Evolutionary conservation across 2,113 vertebrate species (phyloP), one percentile per base, ranked within the genome.

Genomic region (Herpailurus yagouaroundi): DNA sequence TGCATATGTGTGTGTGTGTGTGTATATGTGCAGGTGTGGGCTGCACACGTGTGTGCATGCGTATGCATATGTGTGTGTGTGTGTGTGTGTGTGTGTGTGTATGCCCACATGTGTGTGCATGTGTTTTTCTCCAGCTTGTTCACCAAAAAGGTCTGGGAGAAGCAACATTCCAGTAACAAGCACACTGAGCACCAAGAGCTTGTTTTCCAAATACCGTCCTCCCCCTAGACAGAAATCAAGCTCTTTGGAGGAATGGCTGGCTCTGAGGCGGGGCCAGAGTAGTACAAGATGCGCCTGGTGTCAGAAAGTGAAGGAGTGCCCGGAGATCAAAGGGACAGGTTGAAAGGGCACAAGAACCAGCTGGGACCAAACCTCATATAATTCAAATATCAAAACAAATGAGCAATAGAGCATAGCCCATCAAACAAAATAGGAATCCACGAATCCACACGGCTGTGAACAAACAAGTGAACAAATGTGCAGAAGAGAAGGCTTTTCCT

Each of bases 301-400:
- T 50, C 88, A 50, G 63, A 57, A 83, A 50, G 55, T 41, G 21
- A 55, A 60, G n/a, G 38, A 16, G 7, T 33, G 4, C 45, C 48
- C 33, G 21, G 21, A 21, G 29, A 38, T 21, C 0, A 11, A 45
- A 45, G 11, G 8, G 66, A 52, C n/a, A 0, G 15, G 4, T 45
- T 36, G n/a, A 69, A 80, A 23, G 27, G 36, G 50, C 38, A n/a
- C 21, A 77, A 23, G 63, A 82, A 33, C 19, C 36, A 15, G 10
- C 52, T 31, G 23, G 48, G 16, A 31, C 48, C 52, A n/a, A 79
- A 60, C 45, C 71, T 41, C 27, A 31, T 66, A 0, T 57, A 31
- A 66, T n/a, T n/a, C 16, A 60, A 45, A 48, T 18, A 88, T 33
- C 33, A 50, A 36, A 77, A 88, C 50, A 73, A 84, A n/a, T 9